Evolutionary conservation across 1,140 invertebrate genomes (phyloP), one percentile per base, ranked within the genome.

Genomic region (Drosophila kanapiae): DNA sequence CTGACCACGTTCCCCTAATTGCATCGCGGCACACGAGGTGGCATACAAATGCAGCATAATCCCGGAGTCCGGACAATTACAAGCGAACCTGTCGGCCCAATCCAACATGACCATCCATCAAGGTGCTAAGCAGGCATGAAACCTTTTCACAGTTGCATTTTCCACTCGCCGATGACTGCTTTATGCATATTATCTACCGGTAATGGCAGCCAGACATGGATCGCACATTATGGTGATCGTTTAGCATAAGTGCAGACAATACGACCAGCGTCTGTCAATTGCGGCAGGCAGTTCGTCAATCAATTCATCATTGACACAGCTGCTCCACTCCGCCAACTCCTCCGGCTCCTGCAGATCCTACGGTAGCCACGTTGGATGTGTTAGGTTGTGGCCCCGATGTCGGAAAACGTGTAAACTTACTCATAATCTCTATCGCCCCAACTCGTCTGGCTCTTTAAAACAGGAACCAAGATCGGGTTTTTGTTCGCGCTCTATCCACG

Each of bases 1-100:
- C 40, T 75, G 62, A 40, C 65, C 79, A 80, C 77, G 77, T 80
- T 75, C 61, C 54, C 47, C 56, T 62, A 75, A 75, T 75, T 74
- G 71, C 68, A 53, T 14, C 27, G 35, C n/a, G 38, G 40, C 69
- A 74, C 57, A 53, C 71, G 31, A 62, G 16, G 23, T 18, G 48
- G 71, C 71, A 75, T 75, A 75, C 68, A 53, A 75, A 75, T 75
- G 71, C 69, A 74, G 70, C 71, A 40, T 61, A 61, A 74, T 62
- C 69, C 23, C 13, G 13, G 48, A 54, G 35, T 45, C 4, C 29
- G 35, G 42, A 51, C 67, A 59, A 72, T 72, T 72, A 71, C 67
- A 59, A 35, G 69, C 11, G 3, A 38, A 42, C 18, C 68, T 74
- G 70, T 72, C 69, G 29, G 33, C 29, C 18, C 37, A 59, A 72